Evolutionary conservation across 2,113 vertebrate genomes (phyloP), one percentile per base, ranked within the genome.

Genomic region (Cebidichthys violaceus): DNA sequence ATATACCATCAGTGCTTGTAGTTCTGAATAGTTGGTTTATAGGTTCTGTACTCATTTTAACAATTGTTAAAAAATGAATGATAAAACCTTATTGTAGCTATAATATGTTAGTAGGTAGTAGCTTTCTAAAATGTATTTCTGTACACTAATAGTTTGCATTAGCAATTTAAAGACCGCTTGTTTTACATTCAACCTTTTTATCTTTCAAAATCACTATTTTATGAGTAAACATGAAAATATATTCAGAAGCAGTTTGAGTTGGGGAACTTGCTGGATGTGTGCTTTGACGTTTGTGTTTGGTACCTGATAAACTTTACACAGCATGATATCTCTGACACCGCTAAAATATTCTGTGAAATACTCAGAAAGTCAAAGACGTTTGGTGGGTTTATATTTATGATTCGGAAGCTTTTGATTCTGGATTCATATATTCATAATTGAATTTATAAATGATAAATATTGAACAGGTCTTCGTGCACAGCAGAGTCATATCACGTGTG

Each of bases 381-480:
- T 50, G 24, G 18, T 65, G 10, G 65, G 37, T 79, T 82, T 39
- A 64, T 70, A 45, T 69, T 54, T 17, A 22, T 61, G 27, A 41
- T 4, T 52, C 43, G 4, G 59, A 15, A 55, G 37, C 20, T 59
- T 70, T 84, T 69, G 64, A 79, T 75, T 67, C 33, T 72, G 10
- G 70, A 75, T 75, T 52, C 15, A 74, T 62, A 18, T 31, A 47
- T 71, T 70, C 61, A 62, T 69, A 4, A 74, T 33, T 37, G 1
- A 54, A 37, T 77, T 57, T 29, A 47, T 39, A 29, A 13, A 55
- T 65, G 59, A 71, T 71, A 55, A 73, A 74, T 66, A 77, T 37
- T 57, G 39, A 65, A 35, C 45, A 52, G 55, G 14, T 37, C 29
- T 59, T 14, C 0, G 14, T 71, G 20, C 29, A 31, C 22, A 17